Evolutionary conservation across 2,888 invertebrate genomes (phyloP).

Genomic region (Drosophila barbarae): DNA sequence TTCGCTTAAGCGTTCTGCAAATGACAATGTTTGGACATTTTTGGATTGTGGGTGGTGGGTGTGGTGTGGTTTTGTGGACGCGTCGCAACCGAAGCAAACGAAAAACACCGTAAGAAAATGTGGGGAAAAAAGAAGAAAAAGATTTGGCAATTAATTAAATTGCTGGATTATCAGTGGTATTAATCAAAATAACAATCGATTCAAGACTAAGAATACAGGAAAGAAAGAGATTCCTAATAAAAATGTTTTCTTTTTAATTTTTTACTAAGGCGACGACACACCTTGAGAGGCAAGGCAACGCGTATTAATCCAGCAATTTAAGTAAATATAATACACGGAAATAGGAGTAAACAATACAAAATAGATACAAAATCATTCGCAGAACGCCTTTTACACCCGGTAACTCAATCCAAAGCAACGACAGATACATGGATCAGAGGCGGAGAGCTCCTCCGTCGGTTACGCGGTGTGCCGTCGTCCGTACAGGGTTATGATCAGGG

Average conservation of each 20-base stretch:
- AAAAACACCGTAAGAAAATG: slow-evolving; percentile 40
- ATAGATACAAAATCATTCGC: slow-evolving; percentile 46
- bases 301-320: slow-evolving; percentile 71
- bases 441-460: slow-evolving; percentile 3
- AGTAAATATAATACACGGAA: slow-evolving; percentile 20
- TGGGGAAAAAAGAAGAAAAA: slow-evolving; percentile 69
- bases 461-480: slow-evolving; percentile 38
- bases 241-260: not conserved
- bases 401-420: slow-evolving; percentile 31
- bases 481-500: slow-evolving; percentile 3
- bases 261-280: slow-evolving; percentile 63
- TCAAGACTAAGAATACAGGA: slow-evolving; percentile 36
- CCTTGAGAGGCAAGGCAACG: slow-evolving; percentile 30
- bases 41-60: slow-evolving; percentile 52
- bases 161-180: slow-evolving; percentile 73
- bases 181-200: slow-evolving; percentile 47
- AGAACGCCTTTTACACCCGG: slow-evolving; percentile 54
- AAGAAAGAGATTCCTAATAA: slow-evolving; percentile 14
- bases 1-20: slow-evolving; percentile 79
- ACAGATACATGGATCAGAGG: slow-evolving; percentile 25
- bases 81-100: slow-evolving; percentile 58
- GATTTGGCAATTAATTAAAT: slow-evolving; percentile 75
- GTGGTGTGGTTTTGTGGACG: slow-evolving; percentile 39
- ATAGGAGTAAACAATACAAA: slow-evolving; percentile 12
- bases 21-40: slow-evolving; percentile 49